Conservation (phyloP, 2,113 vertebrate genomes). For the Salvator merianae region DNA sequence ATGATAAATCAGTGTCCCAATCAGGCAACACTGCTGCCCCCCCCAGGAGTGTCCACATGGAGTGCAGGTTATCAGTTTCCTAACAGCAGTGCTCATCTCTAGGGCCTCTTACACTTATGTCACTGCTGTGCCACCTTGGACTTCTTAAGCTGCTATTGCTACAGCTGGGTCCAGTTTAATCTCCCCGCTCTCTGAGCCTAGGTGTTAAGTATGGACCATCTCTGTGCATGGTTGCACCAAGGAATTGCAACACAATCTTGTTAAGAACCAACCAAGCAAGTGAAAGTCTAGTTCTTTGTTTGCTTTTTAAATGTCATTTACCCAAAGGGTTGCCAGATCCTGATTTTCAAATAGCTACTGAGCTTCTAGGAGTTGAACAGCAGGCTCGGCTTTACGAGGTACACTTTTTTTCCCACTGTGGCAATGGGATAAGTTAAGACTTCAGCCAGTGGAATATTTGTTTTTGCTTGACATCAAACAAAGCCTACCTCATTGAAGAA, state of each 20-base stretch:
- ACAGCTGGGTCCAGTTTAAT: too few relatives aligned
- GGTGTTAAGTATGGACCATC: too few relatives aligned
- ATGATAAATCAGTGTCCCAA: too few relatives aligned
- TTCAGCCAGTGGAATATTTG: not conserved
- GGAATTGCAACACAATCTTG: slow-evolving; percentile 57
- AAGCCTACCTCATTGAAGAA: not conserved
- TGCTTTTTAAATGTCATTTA: slow-evolving; percentile 53
- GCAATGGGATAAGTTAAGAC: not conserved
- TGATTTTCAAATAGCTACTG: not conserved
- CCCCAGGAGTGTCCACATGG: too few relatives aligned
- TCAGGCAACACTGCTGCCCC: too few relatives aligned
- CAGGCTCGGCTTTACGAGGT: not conserved
- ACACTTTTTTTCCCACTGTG: not conserved
- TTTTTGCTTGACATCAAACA: not conserved
- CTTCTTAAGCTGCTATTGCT: too few relatives aligned
- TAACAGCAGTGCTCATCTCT: too few relatives aligned
- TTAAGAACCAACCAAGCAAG: slow-evolving; percentile 72
- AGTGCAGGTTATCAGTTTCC: too few relatives aligned
- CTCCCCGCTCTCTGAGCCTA: too few relatives aligned
- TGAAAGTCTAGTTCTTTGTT: slow-evolving; percentile 61
- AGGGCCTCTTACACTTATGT: too few relatives aligned
- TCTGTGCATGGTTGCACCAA: too few relatives aligned
- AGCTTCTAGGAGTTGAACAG: not conserved
- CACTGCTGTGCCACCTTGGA: too few relatives aligned
- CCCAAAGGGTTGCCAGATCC: not conserved